Percentiles rank a stretch among this genome's conserved stretches.
These are phyloP conservation scores for Oxygymnocypris stewartii DNA, from an alignment of 2,113 vertebrate genomes.

Conservation along the genomic window DNA sequence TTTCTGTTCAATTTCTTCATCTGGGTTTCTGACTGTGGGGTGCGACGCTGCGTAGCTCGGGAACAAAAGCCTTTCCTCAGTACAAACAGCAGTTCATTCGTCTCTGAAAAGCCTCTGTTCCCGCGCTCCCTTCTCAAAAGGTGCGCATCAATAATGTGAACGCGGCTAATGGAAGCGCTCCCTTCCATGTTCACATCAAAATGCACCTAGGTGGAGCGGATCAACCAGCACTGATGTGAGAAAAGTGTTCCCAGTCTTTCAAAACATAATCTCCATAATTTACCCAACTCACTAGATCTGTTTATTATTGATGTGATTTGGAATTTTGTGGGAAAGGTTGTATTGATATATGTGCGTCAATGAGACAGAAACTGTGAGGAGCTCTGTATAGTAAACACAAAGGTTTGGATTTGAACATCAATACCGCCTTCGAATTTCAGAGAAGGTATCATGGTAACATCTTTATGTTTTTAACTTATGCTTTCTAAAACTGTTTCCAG, in stretches of 20 bases:
- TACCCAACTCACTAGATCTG: constrained; percentile 53
- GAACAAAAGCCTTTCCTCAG: constrained; percentile 25
- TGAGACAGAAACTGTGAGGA: constrained; percentile 19
- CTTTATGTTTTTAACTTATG: constrained; percentile 7
- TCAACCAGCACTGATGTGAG: constrained; percentile 39
- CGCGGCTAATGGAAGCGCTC: constrained; percentile 20
- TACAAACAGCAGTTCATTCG: constrained; percentile 17
- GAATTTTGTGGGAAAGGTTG: constrained; percentile 31
- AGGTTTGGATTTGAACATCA: neutral
- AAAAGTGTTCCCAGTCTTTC: constrained; percentile 47
- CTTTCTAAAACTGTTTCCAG: constrained; percentile 6
- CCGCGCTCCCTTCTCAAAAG: neutral
- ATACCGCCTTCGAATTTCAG: neutral
- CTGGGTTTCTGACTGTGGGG: constrained; percentile 18
- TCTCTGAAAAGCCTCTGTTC: constrained; percentile 2
- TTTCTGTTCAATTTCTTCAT: constrained; percentile 19
- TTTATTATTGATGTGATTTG: constrained; percentile 54
- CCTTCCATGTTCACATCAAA: constrained; percentile 31
- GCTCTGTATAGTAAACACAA: constrained; percentile 1
- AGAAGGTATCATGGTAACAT: neutral
- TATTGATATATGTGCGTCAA: constrained; percentile 8
- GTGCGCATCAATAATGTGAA: constrained; percentile 20
- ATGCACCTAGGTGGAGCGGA: constrained; percentile 34
- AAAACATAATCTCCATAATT: constrained; percentile 61
- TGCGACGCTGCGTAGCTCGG: neutral